Percentiles rank a stretch among this genome's conserved stretches.
Evolutionary conservation across 2,797 vertebrate genomes (phyloP).

Genomic region (Melanotaenia maccullochi): DNA sequence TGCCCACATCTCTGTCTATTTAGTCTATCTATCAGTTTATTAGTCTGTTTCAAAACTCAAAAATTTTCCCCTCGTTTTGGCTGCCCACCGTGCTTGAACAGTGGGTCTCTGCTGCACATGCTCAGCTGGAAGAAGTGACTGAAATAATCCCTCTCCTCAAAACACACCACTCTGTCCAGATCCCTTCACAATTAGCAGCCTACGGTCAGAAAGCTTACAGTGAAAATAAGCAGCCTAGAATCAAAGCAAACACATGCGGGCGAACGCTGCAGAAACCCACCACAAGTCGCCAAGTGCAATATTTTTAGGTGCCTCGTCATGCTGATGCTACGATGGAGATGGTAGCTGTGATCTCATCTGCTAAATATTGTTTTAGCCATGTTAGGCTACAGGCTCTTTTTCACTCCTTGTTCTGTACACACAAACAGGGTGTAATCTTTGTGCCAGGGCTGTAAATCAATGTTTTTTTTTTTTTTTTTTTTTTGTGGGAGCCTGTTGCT

Average conservation of each 20-base stretch:
- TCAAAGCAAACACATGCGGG: constrained; percentile 75
- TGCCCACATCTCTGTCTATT: constrained; percentile 33
- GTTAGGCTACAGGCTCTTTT: constrained; percentile 43
- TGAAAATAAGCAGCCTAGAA: constrained; percentile 78
- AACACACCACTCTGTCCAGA: constrained; percentile 58
- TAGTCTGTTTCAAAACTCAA: not conserved
- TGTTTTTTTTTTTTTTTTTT: constrained; percentile 40
- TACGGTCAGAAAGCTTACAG: constrained; percentile 61
- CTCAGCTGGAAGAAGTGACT: constrained; percentile 40
- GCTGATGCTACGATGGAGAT: constrained; percentile 74
- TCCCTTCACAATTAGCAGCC: constrained; percentile 74
- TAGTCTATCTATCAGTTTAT: not conserved
- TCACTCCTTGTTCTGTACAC: constrained; percentile 57
- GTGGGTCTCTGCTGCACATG: constrained; percentile 10
- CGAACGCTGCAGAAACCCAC: constrained; percentile 47
- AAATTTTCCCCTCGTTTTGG: not conserved
- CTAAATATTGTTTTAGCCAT: constrained; percentile 81
- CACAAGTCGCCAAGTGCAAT: constrained; percentile 76
- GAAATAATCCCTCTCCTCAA: constrained; percentile 63
- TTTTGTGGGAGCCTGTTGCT: constrained; percentile 79
- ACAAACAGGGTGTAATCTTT: constrained; percentile 65
- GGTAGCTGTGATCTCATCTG: constrained; percentile 80
- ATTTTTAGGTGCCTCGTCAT: constrained; percentile 72
- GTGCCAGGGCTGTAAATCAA: constrained; percentile 63
- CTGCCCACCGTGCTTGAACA: constrained; percentile 45